Evolutionary conservation across 2,888 invertebrate genomes (phyloP), one percentile per base, ranked within the genome.

Genomic region (Lucinisca nassula): DNA sequence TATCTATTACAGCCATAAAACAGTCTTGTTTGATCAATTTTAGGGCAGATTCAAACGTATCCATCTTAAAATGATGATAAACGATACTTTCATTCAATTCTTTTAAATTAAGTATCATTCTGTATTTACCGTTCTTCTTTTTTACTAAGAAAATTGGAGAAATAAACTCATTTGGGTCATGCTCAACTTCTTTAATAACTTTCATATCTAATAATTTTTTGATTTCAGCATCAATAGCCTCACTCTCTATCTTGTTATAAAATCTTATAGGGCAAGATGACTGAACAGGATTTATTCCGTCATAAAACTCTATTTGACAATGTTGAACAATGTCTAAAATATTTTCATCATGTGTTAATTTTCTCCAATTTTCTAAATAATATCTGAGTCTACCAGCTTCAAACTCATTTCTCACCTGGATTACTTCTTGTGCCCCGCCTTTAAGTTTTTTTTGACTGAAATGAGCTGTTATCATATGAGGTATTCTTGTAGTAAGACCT

Each of bases 1-100:
- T 30, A 76, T 92, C 91, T n/a, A 87, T 40, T 40, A 84, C 83
- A 21, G 90, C 88, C 82, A 92, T 85, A 61, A 49, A 90, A 82
- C 87, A 87, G 27, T 70, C 73, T 38, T 74, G 81, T 61, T 74
- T 77, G n/a, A 85, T 45, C 17, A 79, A 21, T 55, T 81, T 70
- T 3, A 85, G 17, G 32, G 73, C 82, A n/a, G 70, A 73, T 61
- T 87, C 73, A 67, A 90, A 79, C 17, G 87, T 87, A 14, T 88
- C 87, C 85, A 90, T 90, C 67, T 90, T 90, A 51, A 87, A 87
- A 79, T 84, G 90, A 24, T 81, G 82, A 45, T 87, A 87, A 21
- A 30, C 45, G n/a, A 90, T 51, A 74, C 27, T 24, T 27, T 78
- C 70, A 80, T 90, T 90, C 30, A 85, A 38, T 4, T 85, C 38